Percentiles rank a stretch among this genome's conserved stretches.
These are phyloP conservation scores for Lycocorax pyrrhopterus DNA, from an alignment of 2,113 vertebrate species.

Conservation along the genomic window DNA sequence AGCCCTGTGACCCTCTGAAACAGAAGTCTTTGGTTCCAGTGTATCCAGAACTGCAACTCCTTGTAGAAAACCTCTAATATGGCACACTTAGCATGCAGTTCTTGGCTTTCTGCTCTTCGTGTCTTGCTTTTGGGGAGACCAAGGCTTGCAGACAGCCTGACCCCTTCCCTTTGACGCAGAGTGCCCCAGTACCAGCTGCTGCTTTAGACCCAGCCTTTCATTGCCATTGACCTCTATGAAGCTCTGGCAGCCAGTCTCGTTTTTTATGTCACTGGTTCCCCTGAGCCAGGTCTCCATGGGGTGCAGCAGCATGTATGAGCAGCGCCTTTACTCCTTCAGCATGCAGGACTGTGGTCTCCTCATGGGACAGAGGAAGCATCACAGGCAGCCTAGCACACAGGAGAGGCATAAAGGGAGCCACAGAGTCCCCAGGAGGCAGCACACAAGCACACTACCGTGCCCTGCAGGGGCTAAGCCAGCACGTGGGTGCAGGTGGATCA, in stretches of 20 bases:
- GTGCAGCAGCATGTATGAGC: not conserved
- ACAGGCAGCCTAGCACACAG: not conserved
- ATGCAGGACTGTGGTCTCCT: not conserved
- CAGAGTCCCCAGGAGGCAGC: not conserved
- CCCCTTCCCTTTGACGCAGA: not conserved
- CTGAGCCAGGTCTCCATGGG: not conserved
- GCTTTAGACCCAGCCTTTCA: not conserved
- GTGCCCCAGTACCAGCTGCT: not conserved
- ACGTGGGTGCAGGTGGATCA: not conserved
- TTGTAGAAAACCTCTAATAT: not conserved
- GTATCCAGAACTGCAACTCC: not conserved
- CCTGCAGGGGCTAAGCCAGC: not conserved
- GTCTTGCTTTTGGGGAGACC: not conserved
- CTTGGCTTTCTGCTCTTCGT: not conserved
- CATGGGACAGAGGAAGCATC: not conserved
- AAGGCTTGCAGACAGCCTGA: not conserved
- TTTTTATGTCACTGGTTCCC: not conserved
- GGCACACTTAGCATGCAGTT: not conserved
- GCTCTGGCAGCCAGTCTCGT: not conserved
- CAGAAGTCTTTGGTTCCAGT: accelerated
- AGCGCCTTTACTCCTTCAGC: not conserved
- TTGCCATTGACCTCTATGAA: not conserved
- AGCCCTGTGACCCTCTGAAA: not conserved
- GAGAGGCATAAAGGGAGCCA: not conserved
- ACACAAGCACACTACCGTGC: accelerated